These are phyloP conservation scores for Cisticola juncidis DNA, from an alignment of 2,113 vertebrate species.

Conservation along the genomic window DNA sequence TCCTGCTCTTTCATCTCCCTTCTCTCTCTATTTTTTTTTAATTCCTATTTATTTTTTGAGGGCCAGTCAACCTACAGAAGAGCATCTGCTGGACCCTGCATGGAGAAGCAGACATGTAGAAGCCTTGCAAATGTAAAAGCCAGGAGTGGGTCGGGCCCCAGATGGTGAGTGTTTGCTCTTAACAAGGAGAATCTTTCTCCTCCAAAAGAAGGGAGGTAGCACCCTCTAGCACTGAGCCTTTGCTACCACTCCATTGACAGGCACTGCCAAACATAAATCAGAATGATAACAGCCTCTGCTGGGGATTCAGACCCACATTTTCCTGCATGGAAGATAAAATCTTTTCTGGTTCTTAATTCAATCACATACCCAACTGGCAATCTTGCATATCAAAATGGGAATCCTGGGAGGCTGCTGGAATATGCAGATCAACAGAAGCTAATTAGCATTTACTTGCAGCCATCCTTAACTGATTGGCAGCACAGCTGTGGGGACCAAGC, in stretches of 20 bases:
- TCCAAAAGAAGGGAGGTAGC: constrained; percentile 64
- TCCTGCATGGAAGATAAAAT: constrained; percentile 66
- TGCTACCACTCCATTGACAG: constrained; percentile 55
- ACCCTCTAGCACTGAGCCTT: constrained; percentile 70
- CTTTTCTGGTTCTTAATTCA: constrained; percentile 77
- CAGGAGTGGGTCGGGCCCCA: constrained; percentile 64
- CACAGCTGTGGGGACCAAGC: constrained; percentile 84
- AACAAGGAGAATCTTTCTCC: constrained; percentile 49
- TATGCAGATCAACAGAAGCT: constrained; percentile 86
- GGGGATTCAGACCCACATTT: constrained; percentile 62
- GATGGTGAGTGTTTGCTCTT: constrained; percentile 70
- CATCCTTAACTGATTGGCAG: constrained; percentile 83
- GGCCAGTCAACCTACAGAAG: constrained; percentile 1
- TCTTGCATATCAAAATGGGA: constrained; percentile 80
- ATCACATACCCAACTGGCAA: constrained; percentile 80
- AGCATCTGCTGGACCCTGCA: constrained; percentile 46
- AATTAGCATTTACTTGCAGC: constrained; percentile 86
- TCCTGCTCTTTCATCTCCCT: background rate
- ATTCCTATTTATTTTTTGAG: background rate
- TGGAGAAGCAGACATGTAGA: constrained; percentile 17
- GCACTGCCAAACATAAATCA: constrained; percentile 56
- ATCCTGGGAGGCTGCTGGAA: constrained; percentile 81
- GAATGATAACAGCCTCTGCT: constrained; percentile 57
- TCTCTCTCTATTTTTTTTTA: background rate
- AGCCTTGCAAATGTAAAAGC: constrained; percentile 36